phyloP scores from a whole-genome alignment of 2,113 vertebrate species.

The Ophiodon elongatus region DNA sequence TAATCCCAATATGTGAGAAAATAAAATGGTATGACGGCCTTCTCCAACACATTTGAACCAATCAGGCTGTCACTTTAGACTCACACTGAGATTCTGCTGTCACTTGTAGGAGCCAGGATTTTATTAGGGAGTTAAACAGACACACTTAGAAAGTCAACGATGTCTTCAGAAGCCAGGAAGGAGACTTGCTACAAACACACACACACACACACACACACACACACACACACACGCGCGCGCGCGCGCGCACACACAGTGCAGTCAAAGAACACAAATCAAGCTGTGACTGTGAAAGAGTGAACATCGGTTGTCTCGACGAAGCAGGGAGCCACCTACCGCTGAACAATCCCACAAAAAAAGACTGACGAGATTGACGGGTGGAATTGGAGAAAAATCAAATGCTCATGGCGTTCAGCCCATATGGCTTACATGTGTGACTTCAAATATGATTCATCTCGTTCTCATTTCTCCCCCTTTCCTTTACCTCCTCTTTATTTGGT shows the following conservation, averaged over 20 bases:
- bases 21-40: background rate
- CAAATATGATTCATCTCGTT: slow-evolving; percentile 55
- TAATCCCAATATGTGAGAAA: slow-evolving; percentile 14
- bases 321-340: slow-evolving; percentile 61
- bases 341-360: slow-evolving; percentile 51
- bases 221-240: slow-evolving; percentile 16
- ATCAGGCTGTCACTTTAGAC: slow-evolving; percentile 27
- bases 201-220: slow-evolving; percentile 17
- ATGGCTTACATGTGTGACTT: slow-evolving; percentile 62
- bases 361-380: slow-evolving; percentile 65
- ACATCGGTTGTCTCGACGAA: slow-evolving; percentile 44
- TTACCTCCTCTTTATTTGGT: slow-evolving; percentile 12
- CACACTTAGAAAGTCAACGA: slow-evolving; percentile 49
- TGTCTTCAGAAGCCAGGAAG: slow-evolving; percentile 31
- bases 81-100: slow-evolving; percentile 22
- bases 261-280: slow-evolving; percentile 46
- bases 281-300: slow-evolving; percentile 50
- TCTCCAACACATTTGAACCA: slow-evolving; percentile 32
- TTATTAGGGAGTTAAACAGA: slow-evolving; percentile 48
- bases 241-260: background rate
- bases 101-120: slow-evolving; percentile 41
- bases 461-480: slow-evolving; percentile 7
- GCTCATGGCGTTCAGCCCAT: slow-evolving; percentile 54
- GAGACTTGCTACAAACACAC: slow-evolving; percentile 10
- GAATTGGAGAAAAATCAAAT: slow-evolving; percentile 69